Percentiles rank a stretch among this genome's conserved stretches.
phyloP scores from a whole-genome alignment of 2,888 invertebrate genomes.

The Parasteatoda lunata region DNA sequence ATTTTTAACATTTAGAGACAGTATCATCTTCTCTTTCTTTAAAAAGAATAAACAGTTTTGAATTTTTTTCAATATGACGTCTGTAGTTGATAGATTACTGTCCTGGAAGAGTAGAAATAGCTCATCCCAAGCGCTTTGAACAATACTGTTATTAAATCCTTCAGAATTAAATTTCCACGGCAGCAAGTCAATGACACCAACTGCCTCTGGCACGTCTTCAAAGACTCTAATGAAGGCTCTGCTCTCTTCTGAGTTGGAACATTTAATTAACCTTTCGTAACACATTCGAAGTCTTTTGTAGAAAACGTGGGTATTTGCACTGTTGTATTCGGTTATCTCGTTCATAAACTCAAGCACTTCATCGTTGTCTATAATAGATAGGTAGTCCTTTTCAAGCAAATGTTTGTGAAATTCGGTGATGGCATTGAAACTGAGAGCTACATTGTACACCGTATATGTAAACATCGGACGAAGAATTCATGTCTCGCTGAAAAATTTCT shows the following conservation, averaged over 20 bases:
- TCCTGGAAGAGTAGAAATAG: background rate
- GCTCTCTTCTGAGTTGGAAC: background rate
- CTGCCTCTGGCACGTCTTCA: background rate
- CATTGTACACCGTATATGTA: constrained; percentile 17
- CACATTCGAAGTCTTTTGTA: constrained; percentile 1
- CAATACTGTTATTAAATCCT: background rate
- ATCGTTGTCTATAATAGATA: background rate
- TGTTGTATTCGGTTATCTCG: constrained; percentile 1
- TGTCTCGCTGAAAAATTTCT: background rate
- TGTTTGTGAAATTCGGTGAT: constrained; percentile 6
- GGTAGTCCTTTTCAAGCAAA: background rate
- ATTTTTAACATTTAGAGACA: too few relatives aligned
- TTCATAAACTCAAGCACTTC: background rate
- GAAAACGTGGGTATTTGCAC: background rate
- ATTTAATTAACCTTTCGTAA: background rate
- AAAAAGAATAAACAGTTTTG: background rate
- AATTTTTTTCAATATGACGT: background rate
- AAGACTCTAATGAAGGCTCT: constrained; percentile 3
- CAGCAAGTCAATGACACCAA: background rate
- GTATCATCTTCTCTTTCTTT: background rate
- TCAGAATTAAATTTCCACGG: background rate
- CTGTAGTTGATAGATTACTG: background rate
- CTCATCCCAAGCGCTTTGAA: background rate
- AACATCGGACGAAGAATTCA: background rate
- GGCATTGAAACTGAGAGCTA: background rate